Percentiles rank a stretch among this genome's conserved stretches.
Conservation (phyloP, 1,140 invertebrate genomes). For the Gonatopus flavifemur region DNA sequence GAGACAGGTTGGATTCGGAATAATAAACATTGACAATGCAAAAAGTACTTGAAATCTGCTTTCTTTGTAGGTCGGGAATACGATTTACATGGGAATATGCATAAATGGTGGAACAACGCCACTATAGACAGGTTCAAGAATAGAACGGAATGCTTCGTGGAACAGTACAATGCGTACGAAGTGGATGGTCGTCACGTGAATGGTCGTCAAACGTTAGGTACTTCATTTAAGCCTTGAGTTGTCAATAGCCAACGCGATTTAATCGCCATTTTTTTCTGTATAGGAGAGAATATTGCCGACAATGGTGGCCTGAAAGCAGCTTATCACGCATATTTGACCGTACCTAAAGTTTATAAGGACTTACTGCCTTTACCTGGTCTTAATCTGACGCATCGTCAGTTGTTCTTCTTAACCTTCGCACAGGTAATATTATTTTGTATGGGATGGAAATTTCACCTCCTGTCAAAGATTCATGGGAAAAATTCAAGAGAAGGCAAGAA, state of each 20-base stretch:
- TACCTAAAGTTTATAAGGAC: conserved; percentile 53
- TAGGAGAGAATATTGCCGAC: conserved; percentile 91
- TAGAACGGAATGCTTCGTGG: conserved; percentile 85
- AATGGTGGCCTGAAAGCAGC: conserved; percentile 92
- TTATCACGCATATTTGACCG: conserved; percentile 80
- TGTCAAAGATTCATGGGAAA: no score
- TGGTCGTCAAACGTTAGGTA: conserved; percentile 66
- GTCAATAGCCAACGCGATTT: background rate
- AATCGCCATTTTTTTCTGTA: conserved; percentile 25
- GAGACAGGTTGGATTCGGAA: no score
- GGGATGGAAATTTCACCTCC: no score
- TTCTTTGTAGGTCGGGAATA: conserved; percentile 62
- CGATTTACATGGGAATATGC: conserved; percentile 80
- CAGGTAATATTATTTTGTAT: no score
- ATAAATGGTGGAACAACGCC: conserved; percentile 97
- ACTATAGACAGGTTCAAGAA: conserved; percentile 89
- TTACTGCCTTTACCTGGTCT: conserved; percentile 76
- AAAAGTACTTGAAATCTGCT: no score
- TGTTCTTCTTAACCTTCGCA: conserved; percentile 91
- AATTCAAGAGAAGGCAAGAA: no score
- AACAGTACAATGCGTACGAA: conserved; percentile 81
- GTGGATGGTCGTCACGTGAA: conserved; percentile 63
- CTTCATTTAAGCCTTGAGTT: conserved; percentile 5
- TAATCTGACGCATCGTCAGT: conserved; percentile 80
- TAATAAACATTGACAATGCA: no score